A percentile compares a stretch with the other conserved stretches of the same genome.
Conservation (phyloP, 2,797 vertebrate species). For the Scarus forsteni region DNA sequence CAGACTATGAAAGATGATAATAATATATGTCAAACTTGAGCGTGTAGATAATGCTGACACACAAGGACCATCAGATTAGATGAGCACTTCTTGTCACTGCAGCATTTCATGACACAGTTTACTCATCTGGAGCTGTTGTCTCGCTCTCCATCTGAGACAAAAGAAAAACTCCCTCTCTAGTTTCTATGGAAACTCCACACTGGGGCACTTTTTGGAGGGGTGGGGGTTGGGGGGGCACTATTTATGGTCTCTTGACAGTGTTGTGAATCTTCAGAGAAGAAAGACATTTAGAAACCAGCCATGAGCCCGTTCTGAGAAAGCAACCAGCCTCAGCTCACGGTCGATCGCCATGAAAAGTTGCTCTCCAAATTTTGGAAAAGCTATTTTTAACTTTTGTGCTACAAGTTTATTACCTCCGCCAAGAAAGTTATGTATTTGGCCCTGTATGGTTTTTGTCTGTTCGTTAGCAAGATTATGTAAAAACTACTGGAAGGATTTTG, state of each 20-base stretch:
- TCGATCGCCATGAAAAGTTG: constrained; percentile 12
- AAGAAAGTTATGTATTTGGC: neutral
- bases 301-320: constrained; percentile 25
- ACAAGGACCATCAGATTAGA: constrained; percentile 30
- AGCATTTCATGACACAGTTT: constrained; percentile 38
- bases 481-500: too few relatives aligned
- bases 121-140: constrained; percentile 57
- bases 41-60: constrained; percentile 24
- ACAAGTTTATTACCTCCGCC: neutral
- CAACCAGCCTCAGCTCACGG: constrained; percentile 16
- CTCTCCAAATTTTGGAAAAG: constrained; percentile 8
- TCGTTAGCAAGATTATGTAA: too few relatives aligned
- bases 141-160: constrained; percentile 60
- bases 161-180: constrained; percentile 69
- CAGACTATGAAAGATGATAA: neutral
- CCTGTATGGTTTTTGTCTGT: too few relatives aligned
- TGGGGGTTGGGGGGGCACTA: constrained; percentile 50
- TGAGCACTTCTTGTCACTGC: constrained; percentile 29
- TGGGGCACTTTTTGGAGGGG: constrained; percentile 37
- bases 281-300: constrained; percentile 45
- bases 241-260: constrained; percentile 73
- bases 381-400: neutral
- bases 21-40: constrained; percentile 13
- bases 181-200: constrained; percentile 80
- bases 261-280: constrained; percentile 56